phyloP scores from a whole-genome alignment of 2,888 invertebrate genomes.

The Ophion ventricosus region DNA sequence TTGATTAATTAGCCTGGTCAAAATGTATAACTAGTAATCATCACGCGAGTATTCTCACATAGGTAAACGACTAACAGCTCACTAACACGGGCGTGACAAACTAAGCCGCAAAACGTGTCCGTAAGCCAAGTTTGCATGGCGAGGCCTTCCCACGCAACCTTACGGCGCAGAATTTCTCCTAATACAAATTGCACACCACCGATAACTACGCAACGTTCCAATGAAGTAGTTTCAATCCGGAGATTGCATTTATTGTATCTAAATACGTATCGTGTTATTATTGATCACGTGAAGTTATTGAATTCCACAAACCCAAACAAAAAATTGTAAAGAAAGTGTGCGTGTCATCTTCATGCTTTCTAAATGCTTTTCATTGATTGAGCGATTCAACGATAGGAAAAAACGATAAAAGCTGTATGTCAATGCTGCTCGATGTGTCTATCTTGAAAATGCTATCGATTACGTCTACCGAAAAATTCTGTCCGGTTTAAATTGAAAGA shows the following conservation, averaged over 20 bases:
- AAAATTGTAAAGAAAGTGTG: not conserved
- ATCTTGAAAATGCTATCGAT: too few species aligned
- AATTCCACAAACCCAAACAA: too few species aligned
- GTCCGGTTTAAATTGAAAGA: too few species aligned
- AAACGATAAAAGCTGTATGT: too few species aligned
- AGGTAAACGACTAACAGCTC: not conserved
- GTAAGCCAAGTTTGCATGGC: not conserved
- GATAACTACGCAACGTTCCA: not conserved
- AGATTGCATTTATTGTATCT: conserved; percentile 4
- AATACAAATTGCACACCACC: not conserved
- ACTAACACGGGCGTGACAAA: not conserved
- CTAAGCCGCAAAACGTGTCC: conserved; percentile 10
- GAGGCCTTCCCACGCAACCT: conserved; percentile 20
- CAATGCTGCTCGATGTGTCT: too few species aligned
- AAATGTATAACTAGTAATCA: not conserved
- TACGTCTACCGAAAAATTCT: too few species aligned
- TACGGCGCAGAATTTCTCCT: conserved; percentile 22
- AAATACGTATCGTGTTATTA: not conserved
- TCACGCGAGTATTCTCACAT: not conserved
- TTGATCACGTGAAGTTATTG: not conserved
- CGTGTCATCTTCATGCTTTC: not conserved
- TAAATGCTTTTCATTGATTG: too few species aligned
- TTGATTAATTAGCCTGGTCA: not conserved
- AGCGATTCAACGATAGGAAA: too few species aligned
- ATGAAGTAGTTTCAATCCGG: conserved; percentile 1